Base-by-base conservation (phyloP, 2,888 invertebrate species). In the Drosophila trichaetosa region DNA sequence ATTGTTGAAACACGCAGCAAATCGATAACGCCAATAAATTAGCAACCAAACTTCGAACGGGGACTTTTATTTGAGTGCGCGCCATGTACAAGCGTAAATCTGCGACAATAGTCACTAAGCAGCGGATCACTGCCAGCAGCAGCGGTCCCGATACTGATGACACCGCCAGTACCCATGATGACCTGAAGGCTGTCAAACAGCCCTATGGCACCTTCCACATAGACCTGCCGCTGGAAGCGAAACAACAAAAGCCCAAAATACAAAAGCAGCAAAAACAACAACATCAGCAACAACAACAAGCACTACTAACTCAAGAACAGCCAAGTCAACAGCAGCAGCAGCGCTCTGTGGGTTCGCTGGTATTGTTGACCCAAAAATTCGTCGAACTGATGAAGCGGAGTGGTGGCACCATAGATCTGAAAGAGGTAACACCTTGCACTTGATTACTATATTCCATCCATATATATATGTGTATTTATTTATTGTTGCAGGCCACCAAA, bases 401-500 rank as follows among this genome's bases (percentile, higher is more conserved):
- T 76, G 83, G 91, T 67, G 93, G 93, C 18, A 79, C 88, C 10
- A 87, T 93, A 69, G 92, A 93, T 79, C 78, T 93, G 49, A 93
- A 93, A 88, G 89, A 90, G 82, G 93, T 93, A 59, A 18, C 6
- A 13, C n/a, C 10, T 31, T 24, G 16, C 24, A 24, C 24, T 46
- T 46, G 16, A 46, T 46, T 24, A 16, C 24, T 24, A 8, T 24
- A 46, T 46, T 46, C 8, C 16, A 24, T 24, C 18, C 8, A 24
- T 24, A 27, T 40, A n/a, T 40, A 42, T 7, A 13, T 42, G 13
- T 13, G 4, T 27, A 13, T 27, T 27, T 38, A 7, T 38, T 38
- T 38, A 27, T n/a, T 27, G 16, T 90, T 92, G 16, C 89, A 96
- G 96, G 97, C 97, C 42, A 96, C 96, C 1, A 96, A 96, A 91